Evolutionary conservation across 1,140 invertebrate species (phyloP).

Genomic region (Trachelipus rathkii): DNA sequence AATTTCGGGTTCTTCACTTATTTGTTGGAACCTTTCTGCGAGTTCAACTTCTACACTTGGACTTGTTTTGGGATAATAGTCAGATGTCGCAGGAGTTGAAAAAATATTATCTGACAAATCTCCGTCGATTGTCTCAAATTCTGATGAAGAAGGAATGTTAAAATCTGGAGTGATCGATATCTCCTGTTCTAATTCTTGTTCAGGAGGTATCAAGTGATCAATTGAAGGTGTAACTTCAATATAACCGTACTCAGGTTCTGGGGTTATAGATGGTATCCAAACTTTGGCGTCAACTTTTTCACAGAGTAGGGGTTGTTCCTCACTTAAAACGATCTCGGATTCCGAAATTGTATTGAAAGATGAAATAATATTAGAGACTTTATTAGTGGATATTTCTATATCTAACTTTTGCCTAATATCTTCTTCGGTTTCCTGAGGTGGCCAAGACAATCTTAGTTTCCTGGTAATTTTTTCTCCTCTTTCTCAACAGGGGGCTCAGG

Average conservation of each 20-base stretch:
- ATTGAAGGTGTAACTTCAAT: constrained; percentile 12
- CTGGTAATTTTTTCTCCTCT: constrained; percentile 32
- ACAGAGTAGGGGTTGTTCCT: background rate
- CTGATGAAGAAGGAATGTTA: background rate
- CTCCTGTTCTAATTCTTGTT: background rate
- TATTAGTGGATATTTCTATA: constrained; percentile 31
- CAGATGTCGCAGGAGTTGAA: constrained; percentile 56
- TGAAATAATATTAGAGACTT: constrained; percentile 38
- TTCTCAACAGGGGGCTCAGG: constrained; percentile 27
- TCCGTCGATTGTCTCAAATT: background rate
- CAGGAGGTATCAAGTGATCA: background rate
- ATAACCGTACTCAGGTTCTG: constrained; percentile 30
- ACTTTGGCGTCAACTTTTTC: background rate
- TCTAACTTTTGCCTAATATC: constrained; percentile 28
- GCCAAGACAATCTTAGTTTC: constrained; percentile 38
- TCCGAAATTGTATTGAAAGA: constrained; percentile 33
- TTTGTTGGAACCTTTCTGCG: constrained; percentile 10
- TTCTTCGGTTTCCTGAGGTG: constrained; percentile 32
- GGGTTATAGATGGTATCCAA: constrained; percentile 16
- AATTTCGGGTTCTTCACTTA: constrained; percentile 12
- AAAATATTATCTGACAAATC: constrained; percentile 12
- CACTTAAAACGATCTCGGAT: background rate
- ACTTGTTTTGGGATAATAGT: constrained; percentile 59
- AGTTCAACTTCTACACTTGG: constrained; percentile 11
- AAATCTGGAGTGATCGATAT: constrained; percentile 55